A percentile compares a stretch with the other conserved stretches of the same genome.
Evolutionary conservation across 2,888 invertebrate genomes (phyloP).

Genomic region (Uloborus plumipes): DNA sequence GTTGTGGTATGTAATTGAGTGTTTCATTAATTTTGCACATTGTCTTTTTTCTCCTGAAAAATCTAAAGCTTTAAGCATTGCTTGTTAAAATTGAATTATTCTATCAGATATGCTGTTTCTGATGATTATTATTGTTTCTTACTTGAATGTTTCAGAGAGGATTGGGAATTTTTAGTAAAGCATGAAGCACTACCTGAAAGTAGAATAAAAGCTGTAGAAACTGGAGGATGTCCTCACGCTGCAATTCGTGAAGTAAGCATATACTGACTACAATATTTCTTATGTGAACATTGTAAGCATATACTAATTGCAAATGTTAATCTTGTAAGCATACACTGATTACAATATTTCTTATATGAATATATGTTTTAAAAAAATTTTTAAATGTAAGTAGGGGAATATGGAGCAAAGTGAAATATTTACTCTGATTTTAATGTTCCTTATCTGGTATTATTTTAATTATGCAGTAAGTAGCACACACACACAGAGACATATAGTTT

Average conservation of each 20-base stretch:
- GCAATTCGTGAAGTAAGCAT: constrained; percentile 70
- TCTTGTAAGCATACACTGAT: too few relatives aligned
- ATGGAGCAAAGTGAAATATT: too few relatives aligned
- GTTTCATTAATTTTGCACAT: too few relatives aligned
- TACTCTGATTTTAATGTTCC: too few relatives aligned
- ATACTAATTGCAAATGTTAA: too few relatives aligned
- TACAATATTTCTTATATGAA: too few relatives aligned
- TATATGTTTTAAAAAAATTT: too few relatives aligned
- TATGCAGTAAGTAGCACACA: too few relatives aligned
- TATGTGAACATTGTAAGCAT: background rate
- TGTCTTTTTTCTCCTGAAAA: background rate
- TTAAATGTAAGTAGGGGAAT: too few relatives aligned
- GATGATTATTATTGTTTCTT: background rate
- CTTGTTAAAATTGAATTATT: background rate
- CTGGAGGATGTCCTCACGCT: constrained; percentile 71
- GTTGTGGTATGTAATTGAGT: too few relatives aligned
- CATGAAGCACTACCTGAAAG: constrained; percentile 70
- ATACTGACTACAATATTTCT: background rate
- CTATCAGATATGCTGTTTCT: background rate
- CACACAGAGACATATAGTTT: too few relatives aligned
- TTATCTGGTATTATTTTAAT: too few relatives aligned
- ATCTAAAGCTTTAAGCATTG: background rate
- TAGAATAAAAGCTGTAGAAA: constrained; percentile 70
- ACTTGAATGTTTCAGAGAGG: constrained; percentile 68
- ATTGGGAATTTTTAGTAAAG: constrained; percentile 70